Evolutionary conservation across 2,888 invertebrate genomes (phyloP).

Genomic region (Galeopsomyia nigrocyanea): DNA sequence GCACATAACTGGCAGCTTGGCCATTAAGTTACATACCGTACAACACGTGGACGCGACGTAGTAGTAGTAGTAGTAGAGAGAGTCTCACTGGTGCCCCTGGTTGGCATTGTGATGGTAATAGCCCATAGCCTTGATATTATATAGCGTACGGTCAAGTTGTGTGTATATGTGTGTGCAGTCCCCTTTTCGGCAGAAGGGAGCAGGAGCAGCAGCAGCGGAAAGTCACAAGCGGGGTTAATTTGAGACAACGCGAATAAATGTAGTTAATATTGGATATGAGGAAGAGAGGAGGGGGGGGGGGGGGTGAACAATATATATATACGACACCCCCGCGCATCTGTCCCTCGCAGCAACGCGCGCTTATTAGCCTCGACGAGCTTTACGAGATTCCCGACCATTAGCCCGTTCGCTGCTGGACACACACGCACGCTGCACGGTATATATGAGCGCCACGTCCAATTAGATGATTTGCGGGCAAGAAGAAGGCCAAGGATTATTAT

Average conservation of each 20-base stretch:
- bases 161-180: not conserved
- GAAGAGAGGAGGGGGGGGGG: slow-evolving; percentile 59
- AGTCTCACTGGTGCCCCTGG: not conserved
- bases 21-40: slow-evolving; percentile 34
- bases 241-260: slow-evolving; percentile 68
- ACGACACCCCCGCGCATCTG: slow-evolving; percentile 25
- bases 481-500: too few relatives aligned
- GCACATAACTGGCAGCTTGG: slow-evolving; percentile 18
- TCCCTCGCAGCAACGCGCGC: slow-evolving; percentile 17
- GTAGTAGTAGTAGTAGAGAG: too few relatives aligned
- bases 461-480: slow-evolving; percentile 20
- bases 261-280: slow-evolving; percentile 66
- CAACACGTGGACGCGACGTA: not conserved
- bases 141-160: slow-evolving; percentile 34
- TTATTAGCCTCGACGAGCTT: slow-evolving; percentile 42
- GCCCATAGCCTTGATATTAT: slow-evolving; percentile 56
- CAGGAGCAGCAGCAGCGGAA: slow-evolving; percentile 50
- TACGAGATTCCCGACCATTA: slow-evolving; percentile 44
- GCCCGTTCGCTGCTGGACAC: slow-evolving; percentile 15
- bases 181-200: not conserved
- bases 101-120: slow-evolving; percentile 59
- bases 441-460: slow-evolving; percentile 9
- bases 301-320: not conserved
- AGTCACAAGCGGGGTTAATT: slow-evolving; percentile 65
- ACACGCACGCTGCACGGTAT: not conserved